Evolutionary conservation across 2,888 invertebrate genomes (phyloP), one percentile per base, ranked within the genome.

Genomic region (Allophyes oxyacanthae): DNA sequence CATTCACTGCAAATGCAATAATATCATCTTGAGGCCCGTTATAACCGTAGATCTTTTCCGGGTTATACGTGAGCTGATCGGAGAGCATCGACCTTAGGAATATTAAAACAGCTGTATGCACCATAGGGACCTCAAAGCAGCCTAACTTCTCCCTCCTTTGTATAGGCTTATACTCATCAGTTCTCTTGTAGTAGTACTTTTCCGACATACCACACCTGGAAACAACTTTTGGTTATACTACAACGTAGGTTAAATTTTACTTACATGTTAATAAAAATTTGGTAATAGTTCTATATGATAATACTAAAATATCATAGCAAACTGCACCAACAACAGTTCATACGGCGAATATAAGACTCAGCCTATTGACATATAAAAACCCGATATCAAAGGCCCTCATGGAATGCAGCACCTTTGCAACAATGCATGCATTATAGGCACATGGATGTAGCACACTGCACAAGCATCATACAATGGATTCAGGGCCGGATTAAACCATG

Each of bases 21-120:
- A 99, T 98, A 85, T 99, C 99, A 90, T 99, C 99, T 0, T 95
- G 92, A 0, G 98, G 97, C 0, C 98, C 98, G 49, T 95, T 87
- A 75, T 97, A 98, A n/a, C 89, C 82, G 2, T 81, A 77, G 0
- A 96, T 77, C 46, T 95, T 96, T 1, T 94, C 85, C 0, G 96
- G 95, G 59, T 96, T 92, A 81, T 98, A 99, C 0, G 98, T 97
- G 6, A 99, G 90, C 10, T 82, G 73, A 56, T 96, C 95, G 0
- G 97, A 95, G 0, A 85, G 84, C 0, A 82, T 77, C 52, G 91
- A 89, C 13, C 95, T 94, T 52, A 99, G 87, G 83, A 98, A 94
- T 32, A 99, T 95, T 36, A 99, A 90, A 10, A 99, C 96, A 5
- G 98, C 97, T 0, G 97, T 97, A 84, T 99, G 99, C 1, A 99